These are phyloP conservation scores for Tylochromis polylepis DNA, from an alignment of 2,113 vertebrate species.

Conservation along the genomic window DNA sequence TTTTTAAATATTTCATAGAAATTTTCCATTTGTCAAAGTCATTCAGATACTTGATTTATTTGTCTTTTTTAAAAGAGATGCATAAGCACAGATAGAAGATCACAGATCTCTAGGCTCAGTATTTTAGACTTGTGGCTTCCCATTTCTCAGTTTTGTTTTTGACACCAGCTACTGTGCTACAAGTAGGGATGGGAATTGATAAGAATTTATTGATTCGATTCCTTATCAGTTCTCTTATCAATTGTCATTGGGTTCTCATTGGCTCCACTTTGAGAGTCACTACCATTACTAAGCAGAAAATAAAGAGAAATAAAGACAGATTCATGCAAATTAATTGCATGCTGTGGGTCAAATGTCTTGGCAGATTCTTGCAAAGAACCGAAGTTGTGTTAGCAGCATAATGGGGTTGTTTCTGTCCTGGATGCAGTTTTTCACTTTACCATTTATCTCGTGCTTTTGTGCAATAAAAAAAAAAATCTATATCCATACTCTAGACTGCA, in stretches of 20 bases:
- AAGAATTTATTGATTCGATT: not conserved
- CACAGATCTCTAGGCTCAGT: not conserved
- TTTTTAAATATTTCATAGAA: not conserved
- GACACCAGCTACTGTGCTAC: not conserved
- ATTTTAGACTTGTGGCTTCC: conserved; percentile 18
- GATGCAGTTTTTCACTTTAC: not conserved
- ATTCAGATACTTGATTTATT: not conserved
- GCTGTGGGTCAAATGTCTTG: not conserved
- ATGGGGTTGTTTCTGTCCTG: not conserved
- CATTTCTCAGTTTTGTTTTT: not conserved
- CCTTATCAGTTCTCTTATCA: not conserved
- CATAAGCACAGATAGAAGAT: not conserved
- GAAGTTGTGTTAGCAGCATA: not conserved
- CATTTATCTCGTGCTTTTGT: not conserved
- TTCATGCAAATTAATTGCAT: not conserved
- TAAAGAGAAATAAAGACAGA: not conserved
- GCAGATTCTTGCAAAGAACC: not conserved
- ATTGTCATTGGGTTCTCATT: not conserved
- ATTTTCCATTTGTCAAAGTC: not conserved
- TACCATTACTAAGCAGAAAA: not conserved
- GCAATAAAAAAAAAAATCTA: not conserved
- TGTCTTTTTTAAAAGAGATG: not conserved
- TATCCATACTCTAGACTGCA: not conserved
- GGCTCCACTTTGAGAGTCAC: not conserved
- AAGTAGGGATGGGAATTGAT: not conserved